Evolutionary conservation across 23 tunicate species (phyloP).

Genomic region (Ciona savignyi): DNA sequence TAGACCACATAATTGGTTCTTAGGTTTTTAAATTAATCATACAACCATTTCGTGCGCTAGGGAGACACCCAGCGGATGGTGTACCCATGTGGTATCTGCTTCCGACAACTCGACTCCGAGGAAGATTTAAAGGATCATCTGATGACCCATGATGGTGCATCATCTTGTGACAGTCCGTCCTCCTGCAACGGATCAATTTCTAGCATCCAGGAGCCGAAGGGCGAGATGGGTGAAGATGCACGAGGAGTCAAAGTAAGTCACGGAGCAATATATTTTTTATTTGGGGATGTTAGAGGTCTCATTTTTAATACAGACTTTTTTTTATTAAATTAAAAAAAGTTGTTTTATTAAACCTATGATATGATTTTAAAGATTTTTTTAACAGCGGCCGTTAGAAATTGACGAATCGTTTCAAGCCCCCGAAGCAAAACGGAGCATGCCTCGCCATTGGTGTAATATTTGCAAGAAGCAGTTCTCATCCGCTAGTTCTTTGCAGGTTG

Average conservation of each 20-base stretch:
- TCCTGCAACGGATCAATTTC: not conserved
- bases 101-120: conserved; percentile 31
- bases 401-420: conserved; percentile 7
- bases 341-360: no score
- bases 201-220: no score
- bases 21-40: no score
- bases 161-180: not conserved
- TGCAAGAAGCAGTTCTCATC: conserved; percentile 94
- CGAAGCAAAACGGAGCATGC: conserved; percentile 21
- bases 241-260: no score
- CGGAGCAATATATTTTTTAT: no score
- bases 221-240: no score
- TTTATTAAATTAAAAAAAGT: no score
- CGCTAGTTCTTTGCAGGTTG: conserved; percentile 76
- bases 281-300: no score
- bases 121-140: conserved; percentile 43
- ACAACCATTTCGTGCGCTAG: no score
- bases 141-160: conserved; percentile 24
- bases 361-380: no score
- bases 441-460: conserved; percentile 81
- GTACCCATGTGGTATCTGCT: conserved; percentile 36
- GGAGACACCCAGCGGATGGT: conserved; percentile 33
- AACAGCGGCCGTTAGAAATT: conserved; percentile 21
- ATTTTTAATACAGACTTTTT: no score
- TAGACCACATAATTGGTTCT: no score